Conservation (phyloP, 2,888 invertebrate genomes). For the Branchellion lobata region DNA sequence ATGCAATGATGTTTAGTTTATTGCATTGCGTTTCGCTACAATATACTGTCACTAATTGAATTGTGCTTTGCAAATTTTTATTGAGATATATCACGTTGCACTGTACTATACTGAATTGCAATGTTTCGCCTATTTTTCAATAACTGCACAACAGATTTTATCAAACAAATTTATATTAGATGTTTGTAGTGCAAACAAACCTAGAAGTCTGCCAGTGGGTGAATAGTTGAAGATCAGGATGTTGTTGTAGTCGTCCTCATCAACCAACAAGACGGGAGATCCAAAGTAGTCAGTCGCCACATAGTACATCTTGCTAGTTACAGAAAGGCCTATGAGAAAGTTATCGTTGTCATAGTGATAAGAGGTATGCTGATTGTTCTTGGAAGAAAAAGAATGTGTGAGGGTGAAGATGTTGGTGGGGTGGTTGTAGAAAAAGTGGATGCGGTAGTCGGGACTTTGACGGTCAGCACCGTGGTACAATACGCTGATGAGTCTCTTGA, state of each 20-base stretch:
- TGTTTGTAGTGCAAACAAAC: neutral
- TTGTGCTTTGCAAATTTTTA: too few relatives aligned
- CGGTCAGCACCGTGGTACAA: neutral
- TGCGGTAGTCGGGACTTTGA: neutral
- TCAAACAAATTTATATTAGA: too few relatives aligned
- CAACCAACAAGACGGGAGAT: neutral
- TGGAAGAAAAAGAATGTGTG: neutral
- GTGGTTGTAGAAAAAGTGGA: constrained; percentile 9
- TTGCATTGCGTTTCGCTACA: too few relatives aligned
- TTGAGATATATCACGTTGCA: too few relatives aligned
- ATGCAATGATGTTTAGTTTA: too few relatives aligned
- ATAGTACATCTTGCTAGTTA: constrained; percentile 1
- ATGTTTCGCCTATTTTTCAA: too few relatives aligned
- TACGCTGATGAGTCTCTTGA: neutral
- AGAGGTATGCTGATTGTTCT: neutral
- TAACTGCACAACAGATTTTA: too few relatives aligned
- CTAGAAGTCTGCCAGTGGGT: neutral
- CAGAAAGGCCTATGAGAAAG: neutral
- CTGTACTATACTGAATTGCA: too few relatives aligned
- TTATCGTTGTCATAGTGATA: constrained; percentile 10
- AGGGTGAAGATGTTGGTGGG: neutral
- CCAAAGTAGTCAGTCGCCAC: neutral
- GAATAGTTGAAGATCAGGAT: neutral
- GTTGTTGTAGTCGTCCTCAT: neutral
- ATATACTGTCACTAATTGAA: too few relatives aligned